A percentile compares a stretch with the other conserved stretches of the same genome.
phyloP scores from a whole-genome alignment of 2,797 vertebrate species.

The Otolemur crassicaudatus region DNA sequence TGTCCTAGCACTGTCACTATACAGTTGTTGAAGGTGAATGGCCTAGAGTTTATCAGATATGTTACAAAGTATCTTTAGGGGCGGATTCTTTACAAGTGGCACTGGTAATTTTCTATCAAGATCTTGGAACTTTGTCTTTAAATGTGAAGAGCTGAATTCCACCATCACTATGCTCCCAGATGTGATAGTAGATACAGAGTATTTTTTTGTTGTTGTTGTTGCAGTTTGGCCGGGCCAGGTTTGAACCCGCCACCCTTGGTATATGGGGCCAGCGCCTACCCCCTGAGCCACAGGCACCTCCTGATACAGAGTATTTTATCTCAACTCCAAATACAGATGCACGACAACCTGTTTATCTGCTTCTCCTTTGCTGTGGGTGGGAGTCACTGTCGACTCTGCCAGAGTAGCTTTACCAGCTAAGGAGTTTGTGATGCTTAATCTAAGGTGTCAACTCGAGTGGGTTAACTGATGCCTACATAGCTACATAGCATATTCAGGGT shows the following conservation, averaged over 20 bases:
- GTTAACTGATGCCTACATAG: neutral
- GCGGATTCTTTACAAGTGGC: neutral
- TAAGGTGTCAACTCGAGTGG: neutral
- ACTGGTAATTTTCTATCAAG: neutral
- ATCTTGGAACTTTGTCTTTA: neutral
- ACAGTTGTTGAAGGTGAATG: neutral
- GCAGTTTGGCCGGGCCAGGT: too few relatives aligned
- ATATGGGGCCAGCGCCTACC: too few relatives aligned
- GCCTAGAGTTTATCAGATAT: too few relatives aligned
- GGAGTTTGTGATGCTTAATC: neutral
- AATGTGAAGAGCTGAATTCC: neutral
- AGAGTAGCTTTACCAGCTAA: neutral
- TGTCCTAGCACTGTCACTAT: neutral
- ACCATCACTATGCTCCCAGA: accelerated
- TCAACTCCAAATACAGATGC: neutral
- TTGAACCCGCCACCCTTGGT: too few relatives aligned
- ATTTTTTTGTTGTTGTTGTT: neutral
- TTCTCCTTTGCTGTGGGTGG: neutral
- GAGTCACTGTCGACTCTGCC: neutral
- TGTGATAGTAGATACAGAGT: accelerated
- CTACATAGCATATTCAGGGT: neutral
- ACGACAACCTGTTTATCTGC: accelerated
- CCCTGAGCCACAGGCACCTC: too few relatives aligned
- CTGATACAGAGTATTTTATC: neutral
- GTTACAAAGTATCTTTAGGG: neutral